Base-by-base conservation (phyloP, 2,113 vertebrate species). In the Alethe diademata region DNA sequence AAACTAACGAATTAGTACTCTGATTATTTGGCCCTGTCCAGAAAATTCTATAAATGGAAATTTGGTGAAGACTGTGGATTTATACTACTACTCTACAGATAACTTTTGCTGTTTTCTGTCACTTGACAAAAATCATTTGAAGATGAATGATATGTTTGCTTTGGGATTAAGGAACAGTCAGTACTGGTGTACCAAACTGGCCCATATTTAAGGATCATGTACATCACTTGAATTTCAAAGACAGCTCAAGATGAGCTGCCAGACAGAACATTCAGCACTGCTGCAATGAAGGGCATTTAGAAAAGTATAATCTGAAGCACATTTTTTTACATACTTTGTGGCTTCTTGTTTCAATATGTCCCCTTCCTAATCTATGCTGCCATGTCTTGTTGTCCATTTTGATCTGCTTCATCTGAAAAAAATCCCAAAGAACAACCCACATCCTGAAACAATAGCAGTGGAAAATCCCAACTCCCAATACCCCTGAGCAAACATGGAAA, bases 271-370 rank as follows among this genome's bases (percentile, higher is more conserved):
- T 53, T 83, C 33, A 56, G 56, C 56, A 53, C 61, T 31, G 16
- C 62, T 83, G 66, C 60, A 54, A 95, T 61, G 69, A 95, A 89
- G 66, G 65, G 8, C 71, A 90, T 81, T 73, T 56, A 69, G 86
- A 90, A 78, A 86, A 83, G 19, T 53, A 35, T 93, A 85, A 91
- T 86, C 48, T 31, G 35, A 90, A 91, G 51, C 78, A 93, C 82
- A 84, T 45, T 86, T 67, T 84, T 94, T 75, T 84, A 95, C 78
- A 64, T 89, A 94, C 78, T 86, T 85, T 65, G 86, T 86, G 47
- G 53, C 69, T 93, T 94, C 84, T 93, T 80, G 18, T 87, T 95
- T 62, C 91, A 94, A 79, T 62, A 81, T 56, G 83, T 85, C 57
- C 36, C 71, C 69, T 81, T 93, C 50, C 76, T 88, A 66, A 70